These are phyloP conservation scores for Megaceryle alcyon DNA, from an alignment of 2,797 vertebrate genomes.

Conservation along the genomic window DNA sequence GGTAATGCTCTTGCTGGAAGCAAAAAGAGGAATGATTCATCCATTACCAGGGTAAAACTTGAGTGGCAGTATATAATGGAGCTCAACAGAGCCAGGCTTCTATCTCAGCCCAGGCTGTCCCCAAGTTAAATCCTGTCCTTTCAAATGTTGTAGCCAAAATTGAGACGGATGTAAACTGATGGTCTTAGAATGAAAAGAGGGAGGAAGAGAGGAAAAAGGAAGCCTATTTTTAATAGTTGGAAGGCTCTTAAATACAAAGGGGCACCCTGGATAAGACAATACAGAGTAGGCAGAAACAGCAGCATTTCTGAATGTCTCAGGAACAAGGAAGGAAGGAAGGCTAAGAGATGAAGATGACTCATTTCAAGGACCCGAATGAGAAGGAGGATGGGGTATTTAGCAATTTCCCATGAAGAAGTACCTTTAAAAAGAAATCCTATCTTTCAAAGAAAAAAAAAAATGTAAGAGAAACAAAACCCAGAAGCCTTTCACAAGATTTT, in stretches of 20 bases:
- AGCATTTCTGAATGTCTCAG: background rate
- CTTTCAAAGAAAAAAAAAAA: background rate
- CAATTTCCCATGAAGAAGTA: background rate
- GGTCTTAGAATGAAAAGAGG: background rate
- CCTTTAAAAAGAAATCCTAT: background rate
- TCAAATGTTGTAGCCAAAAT: background rate
- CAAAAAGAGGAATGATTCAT: background rate
- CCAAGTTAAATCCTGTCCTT: background rate
- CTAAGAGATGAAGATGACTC: background rate
- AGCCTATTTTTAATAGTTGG: background rate
- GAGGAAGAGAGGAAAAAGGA: background rate
- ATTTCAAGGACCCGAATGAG: background rate
- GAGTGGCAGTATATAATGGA: background rate
- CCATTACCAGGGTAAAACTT: background rate
- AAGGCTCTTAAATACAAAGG: background rate
- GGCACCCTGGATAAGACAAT: background rate
- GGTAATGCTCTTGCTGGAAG: background rate
- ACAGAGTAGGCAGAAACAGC: background rate
- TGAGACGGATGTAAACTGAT: background rate
- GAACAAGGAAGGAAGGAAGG: slow-evolving; percentile 1
- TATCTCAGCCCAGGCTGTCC: background rate
- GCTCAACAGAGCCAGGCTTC: background rate
- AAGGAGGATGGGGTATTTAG: background rate
- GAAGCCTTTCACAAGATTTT: background rate
- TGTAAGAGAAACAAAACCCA: background rate